These are phyloP conservation scores for Deladenus siricidicola DNA, from an alignment of 2,888 invertebrate species.

Conservation along the genomic window DNA sequence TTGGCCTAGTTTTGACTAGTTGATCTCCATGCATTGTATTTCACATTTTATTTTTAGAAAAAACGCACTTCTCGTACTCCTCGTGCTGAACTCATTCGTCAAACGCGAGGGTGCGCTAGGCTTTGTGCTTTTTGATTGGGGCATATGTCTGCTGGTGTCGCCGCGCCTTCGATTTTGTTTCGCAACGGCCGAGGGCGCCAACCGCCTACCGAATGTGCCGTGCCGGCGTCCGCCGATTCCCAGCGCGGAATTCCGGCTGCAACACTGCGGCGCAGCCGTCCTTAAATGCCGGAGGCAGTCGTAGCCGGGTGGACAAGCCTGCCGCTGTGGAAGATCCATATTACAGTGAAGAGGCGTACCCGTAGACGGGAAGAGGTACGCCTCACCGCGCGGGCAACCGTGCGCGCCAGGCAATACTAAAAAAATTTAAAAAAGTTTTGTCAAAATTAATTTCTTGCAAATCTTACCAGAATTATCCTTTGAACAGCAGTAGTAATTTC, in stretches of 20 bases:
- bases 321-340: slow-evolving; percentile 21
- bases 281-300: slow-evolving; percentile 29
- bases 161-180: background rate
- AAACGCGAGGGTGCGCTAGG: no score
- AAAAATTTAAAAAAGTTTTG: background rate
- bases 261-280: slow-evolving; percentile 26
- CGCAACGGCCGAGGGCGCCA: no score
- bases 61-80: slow-evolving; percentile 47
- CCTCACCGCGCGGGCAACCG: slow-evolving; percentile 44
- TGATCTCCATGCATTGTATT: no score
- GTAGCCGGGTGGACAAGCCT: slow-evolving; percentile 46
- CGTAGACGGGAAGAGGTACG: slow-evolving; percentile 50
- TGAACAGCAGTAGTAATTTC: slow-evolving; percentile 37
- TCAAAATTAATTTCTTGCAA: background rate
- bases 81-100: slow-evolving; percentile 16
- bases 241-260: slow-evolving; percentile 1
- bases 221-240: background rate
- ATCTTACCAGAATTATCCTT: slow-evolving; percentile 27
- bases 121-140: slow-evolving; percentile 44
- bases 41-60: no score
- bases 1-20: no score
- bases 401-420: slow-evolving; percentile 24
- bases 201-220: background rate
- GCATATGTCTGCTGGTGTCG: slow-evolving; percentile 41
- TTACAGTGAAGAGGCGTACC: slow-evolving; percentile 51